phyloP scores from a whole-genome alignment of 2,888 invertebrate genomes.

The Rhamphomyia laevipes region DNA sequence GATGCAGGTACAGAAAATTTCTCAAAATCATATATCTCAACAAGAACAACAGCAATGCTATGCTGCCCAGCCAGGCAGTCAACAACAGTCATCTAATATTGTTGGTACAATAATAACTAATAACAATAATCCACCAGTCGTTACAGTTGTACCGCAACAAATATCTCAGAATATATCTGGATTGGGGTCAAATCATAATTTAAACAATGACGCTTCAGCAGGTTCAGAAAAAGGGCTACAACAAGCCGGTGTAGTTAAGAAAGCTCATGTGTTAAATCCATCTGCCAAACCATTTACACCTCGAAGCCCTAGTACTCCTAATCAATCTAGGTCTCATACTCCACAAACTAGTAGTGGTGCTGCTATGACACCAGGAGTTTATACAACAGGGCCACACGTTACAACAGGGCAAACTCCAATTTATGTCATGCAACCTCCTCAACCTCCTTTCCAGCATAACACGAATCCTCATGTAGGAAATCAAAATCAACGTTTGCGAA shows the following conservation, averaged over 20 bases:
- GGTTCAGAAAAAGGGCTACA: conserved; percentile 48
- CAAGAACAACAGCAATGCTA: conserved; percentile 23
- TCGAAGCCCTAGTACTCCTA: conserved; percentile 51
- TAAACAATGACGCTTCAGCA: background rate
- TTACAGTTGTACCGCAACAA: conserved; percentile 17
- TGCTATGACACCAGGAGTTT: conserved; percentile 27
- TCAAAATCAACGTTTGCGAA: conserved; percentile 35
- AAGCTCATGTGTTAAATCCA: conserved; percentile 76
- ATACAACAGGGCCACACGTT: conserved; percentile 26
- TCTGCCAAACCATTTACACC: conserved; percentile 79
- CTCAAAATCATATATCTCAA: conserved; percentile 16
- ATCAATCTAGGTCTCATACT: conserved; percentile 63
- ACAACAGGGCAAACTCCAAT: conserved; percentile 34
- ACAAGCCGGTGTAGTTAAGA: conserved; percentile 33
- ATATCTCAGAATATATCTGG: conserved; percentile 7
- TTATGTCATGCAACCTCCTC: conserved; percentile 32
- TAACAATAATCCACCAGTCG: conserved; percentile 16
- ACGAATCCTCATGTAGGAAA: conserved; percentile 31
- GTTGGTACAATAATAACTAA: conserved; percentile 24
- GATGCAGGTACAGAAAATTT: conserved; percentile 16
- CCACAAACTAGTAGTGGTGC: conserved; percentile 67
- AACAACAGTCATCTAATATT: conserved; percentile 18
- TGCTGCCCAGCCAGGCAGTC: conserved; percentile 22
- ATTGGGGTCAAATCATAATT: conserved; percentile 4
- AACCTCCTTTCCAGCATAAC: conserved; percentile 31